Evolutionary conservation across 1,140 invertebrate genomes (phyloP).

Genomic region (Trichoplusia ni): DNA sequence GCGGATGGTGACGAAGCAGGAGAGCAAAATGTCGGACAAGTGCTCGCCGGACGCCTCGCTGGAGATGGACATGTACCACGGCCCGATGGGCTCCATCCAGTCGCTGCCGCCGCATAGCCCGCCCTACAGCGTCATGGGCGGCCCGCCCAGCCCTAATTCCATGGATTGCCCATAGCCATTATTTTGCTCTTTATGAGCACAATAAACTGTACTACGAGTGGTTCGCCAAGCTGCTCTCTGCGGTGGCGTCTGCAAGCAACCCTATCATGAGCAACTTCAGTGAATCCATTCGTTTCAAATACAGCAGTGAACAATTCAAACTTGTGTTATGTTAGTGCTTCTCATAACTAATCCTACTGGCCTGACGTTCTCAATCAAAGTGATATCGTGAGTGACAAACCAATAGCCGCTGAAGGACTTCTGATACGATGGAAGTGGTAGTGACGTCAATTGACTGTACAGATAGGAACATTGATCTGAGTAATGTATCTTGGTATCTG

Average conservation of each 20-base stretch:
- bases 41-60: conserved; percentile 83
- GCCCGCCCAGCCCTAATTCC: conserved; percentile 74
- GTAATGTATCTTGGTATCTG: background rate
- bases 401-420: background rate
- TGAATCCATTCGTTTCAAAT: background rate
- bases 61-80: conserved; percentile 83
- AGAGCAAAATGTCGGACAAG: conserved; percentile 87
- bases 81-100: conserved; percentile 80
- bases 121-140: conserved; percentile 76
- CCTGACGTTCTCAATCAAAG: background rate
- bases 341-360: no score
- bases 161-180: conserved; percentile 79
- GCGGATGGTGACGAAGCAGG: conserved; percentile 94
- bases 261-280: background rate
- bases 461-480: background rate
- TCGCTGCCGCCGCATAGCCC: conserved; percentile 77
- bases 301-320: background rate
- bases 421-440: background rate
- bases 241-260: background rate
- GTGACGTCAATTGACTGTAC: background rate
- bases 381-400: background rate
- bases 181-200: conserved; percentile 76
- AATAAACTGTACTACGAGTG: conserved; percentile 45
- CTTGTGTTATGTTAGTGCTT: no score
- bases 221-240: conserved; percentile 36